A percentile compares a stretch with the other conserved stretches of the same genome.
Conservation (phyloP, 2,113 vertebrate species). For the Tor tambroides region DNA sequence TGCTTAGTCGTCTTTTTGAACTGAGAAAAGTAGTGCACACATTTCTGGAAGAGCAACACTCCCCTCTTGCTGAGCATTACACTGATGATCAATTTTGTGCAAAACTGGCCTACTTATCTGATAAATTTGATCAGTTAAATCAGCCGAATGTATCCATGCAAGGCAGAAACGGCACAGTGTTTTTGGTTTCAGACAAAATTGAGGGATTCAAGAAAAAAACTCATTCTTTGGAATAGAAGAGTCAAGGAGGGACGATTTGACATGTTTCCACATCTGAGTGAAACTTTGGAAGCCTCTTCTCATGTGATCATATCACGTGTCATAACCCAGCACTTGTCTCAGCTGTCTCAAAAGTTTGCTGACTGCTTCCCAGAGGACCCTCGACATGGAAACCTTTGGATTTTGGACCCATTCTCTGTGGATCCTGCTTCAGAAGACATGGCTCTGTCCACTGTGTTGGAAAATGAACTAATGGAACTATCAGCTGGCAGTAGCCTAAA, state of each 20-base stretch:
- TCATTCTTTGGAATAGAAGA: not conserved
- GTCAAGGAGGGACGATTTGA: slow-evolving; percentile 25
- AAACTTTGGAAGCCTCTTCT: slow-evolving; percentile 22
- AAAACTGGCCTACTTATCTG: not conserved
- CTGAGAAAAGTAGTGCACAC: not conserved
- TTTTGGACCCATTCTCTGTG: slow-evolving; percentile 45
- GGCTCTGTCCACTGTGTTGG: slow-evolving; percentile 38
- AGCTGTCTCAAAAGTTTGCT: slow-evolving; percentile 35
- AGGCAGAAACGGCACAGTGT: not conserved
- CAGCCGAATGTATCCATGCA: not conserved
- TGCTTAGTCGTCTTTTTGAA: not conserved
- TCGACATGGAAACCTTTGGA: slow-evolving; percentile 26
- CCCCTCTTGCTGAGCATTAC: no score
- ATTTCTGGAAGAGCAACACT: not conserved
- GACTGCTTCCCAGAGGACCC: slow-evolving; percentile 37
- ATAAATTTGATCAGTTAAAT: not conserved
- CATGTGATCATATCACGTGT: slow-evolving; percentile 16
- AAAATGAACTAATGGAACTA: slow-evolving; percentile 40
- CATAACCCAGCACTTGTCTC: not conserved
- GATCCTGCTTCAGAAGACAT: slow-evolving; percentile 36
- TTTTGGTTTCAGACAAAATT: not conserved
- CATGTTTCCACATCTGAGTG: slow-evolving; percentile 23
- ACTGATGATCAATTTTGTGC: not conserved
- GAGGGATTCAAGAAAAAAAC: not conserved
- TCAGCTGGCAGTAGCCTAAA: slow-evolving; percentile 48